A percentile compares a stretch with the other conserved stretches of the same genome.
These are phyloP conservation scores for Ophion ventricosus DNA, from an alignment of 2,888 invertebrate genomes.

Conservation along the genomic window DNA sequence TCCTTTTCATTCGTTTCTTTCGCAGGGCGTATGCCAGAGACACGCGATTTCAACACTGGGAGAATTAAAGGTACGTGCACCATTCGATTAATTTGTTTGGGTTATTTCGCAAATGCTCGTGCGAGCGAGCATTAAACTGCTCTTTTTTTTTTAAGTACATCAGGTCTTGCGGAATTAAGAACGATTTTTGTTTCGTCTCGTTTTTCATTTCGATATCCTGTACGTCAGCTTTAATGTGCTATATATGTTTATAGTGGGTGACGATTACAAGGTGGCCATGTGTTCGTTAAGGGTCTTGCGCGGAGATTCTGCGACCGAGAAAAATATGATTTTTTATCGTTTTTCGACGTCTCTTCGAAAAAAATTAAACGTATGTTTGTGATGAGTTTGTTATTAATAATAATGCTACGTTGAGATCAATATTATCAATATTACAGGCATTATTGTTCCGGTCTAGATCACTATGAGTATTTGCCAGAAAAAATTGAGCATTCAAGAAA, in stretches of 20 bases:
- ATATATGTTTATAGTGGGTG: not conserved
- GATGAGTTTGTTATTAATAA: no score
- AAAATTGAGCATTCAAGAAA: no score
- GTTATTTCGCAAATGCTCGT: conserved; percentile 6
- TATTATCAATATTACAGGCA: no score
- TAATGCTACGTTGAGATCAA: no score
- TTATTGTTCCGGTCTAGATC: no score
- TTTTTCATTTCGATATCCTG: conserved; percentile 12
- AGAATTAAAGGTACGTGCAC: conserved; percentile 55
- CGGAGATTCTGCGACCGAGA: no score
- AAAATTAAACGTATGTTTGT: no score
- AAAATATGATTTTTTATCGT: no score
- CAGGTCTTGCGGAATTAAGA: conserved; percentile 23
- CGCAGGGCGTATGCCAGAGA: conserved; percentile 29
- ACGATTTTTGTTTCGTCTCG: conserved; percentile 1
- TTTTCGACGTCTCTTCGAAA: no score
- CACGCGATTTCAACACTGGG: conserved; percentile 44
- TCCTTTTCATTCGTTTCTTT: conserved; percentile 36
- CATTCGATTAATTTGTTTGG: conserved; percentile 49
- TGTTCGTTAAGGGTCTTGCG: no score
- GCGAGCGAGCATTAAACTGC: not conserved
- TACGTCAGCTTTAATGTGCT: conserved; percentile 50
- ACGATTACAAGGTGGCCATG: no score
- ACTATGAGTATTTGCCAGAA: no score
- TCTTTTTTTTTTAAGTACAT: conserved; percentile 42